A percentile compares a stretch with the other conserved stretches of the same genome.
phyloP scores from a whole-genome alignment of 2,888 invertebrate species.

The Stenodera caucasica region DNA sequence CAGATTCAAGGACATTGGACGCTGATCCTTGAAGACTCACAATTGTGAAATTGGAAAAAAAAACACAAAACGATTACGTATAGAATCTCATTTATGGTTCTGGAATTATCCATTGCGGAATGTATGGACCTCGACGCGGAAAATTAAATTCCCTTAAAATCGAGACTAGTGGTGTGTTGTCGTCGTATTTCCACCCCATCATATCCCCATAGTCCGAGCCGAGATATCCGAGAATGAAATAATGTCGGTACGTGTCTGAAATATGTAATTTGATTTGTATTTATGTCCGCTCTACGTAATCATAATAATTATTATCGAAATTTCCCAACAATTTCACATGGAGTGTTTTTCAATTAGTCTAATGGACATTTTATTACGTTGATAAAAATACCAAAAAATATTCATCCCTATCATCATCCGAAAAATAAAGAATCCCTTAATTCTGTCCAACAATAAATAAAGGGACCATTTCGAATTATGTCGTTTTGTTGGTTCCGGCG shows the following conservation, averaged over 20 bases:
- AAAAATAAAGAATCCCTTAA: too few relatives aligned
- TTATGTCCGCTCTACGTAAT: neutral
- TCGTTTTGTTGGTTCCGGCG: too few relatives aligned
- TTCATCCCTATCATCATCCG: too few relatives aligned
- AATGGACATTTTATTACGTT: neutral
- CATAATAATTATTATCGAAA: neutral
- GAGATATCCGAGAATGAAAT: neutral
- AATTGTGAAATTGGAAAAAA: neutral
- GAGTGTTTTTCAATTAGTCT: neutral
- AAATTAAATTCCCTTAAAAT: neutral
- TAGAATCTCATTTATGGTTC: too few relatives aligned
- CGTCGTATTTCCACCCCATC: neutral
- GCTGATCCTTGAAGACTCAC: neutral
- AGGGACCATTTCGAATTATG: too few relatives aligned
- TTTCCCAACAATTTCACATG: neutral
- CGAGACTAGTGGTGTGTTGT: neutral
- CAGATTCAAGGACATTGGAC: neutral
- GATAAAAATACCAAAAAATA: neutral
- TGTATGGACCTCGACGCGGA: too few relatives aligned
- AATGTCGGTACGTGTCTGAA: neutral
- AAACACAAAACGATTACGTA: too few relatives aligned
- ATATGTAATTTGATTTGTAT: slow-evolving; percentile 1
- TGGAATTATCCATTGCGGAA: too few relatives aligned
- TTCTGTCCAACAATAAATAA: too few relatives aligned
- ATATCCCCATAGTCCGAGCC: neutral